These are phyloP conservation scores for Portevinia maculata DNA, from an alignment of 2,888 invertebrate genomes.

Conservation along the genomic window DNA sequence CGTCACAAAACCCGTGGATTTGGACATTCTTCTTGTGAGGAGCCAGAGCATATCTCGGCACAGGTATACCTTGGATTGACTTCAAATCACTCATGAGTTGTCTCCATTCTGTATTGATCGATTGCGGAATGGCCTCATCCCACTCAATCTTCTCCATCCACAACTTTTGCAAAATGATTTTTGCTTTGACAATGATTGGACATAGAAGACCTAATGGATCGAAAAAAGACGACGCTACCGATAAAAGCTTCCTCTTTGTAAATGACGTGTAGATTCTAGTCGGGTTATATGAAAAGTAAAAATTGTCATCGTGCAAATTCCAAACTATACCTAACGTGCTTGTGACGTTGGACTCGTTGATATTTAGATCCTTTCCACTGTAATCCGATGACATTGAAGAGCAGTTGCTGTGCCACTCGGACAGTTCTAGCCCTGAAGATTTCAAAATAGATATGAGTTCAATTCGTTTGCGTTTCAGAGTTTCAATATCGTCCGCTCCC, in stretches of 20 bases:
- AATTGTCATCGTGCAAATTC: constrained; percentile 38
- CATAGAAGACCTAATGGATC: background rate
- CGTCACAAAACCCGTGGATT: background rate
- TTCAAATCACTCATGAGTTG: background rate
- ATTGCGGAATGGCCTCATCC: background rate
- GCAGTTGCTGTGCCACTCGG: constrained; percentile 27
- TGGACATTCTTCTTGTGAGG: background rate
- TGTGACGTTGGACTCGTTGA: constrained; percentile 35
- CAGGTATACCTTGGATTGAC: background rate
- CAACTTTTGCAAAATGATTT: background rate
- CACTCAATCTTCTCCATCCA: background rate
- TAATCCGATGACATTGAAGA: background rate
- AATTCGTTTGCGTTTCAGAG: background rate
- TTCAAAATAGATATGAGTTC: background rate
- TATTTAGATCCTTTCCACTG: constrained; percentile 23
- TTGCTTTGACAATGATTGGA: background rate
- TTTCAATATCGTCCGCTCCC: background rate
- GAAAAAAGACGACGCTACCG: background rate
- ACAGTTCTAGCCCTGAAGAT: constrained; percentile 3
- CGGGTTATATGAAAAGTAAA: constrained; percentile 42
- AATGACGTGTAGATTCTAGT: background rate
- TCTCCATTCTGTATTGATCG: background rate
- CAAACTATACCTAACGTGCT: constrained; percentile 50
- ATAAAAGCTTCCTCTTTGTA: constrained; percentile 24
- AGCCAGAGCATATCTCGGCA: background rate